Evolutionary conservation across 2,888 invertebrate species (phyloP).

Genomic region (Adineta ricciae): DNA sequence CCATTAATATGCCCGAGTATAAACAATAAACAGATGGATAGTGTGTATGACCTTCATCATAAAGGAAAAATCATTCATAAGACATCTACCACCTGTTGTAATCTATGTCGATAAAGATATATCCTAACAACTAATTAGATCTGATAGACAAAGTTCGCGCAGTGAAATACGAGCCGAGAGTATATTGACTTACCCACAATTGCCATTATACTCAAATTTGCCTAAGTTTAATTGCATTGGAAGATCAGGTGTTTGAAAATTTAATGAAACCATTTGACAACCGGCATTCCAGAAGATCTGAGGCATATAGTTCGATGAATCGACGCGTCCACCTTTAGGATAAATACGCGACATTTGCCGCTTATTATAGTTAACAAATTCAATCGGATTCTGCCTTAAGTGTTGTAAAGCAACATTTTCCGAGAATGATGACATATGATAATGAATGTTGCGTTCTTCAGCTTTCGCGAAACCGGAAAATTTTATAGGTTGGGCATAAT

Average conservation of each 20-base stretch:
- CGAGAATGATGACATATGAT: constrained; percentile 98
- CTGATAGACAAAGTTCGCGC: background rate
- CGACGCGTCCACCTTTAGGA: constrained; percentile 93
- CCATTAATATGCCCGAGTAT: background rate
- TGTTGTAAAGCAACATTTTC: constrained; percentile 91
- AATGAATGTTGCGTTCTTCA: constrained; percentile 84
- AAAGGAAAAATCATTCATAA: background rate
- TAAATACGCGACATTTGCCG: constrained; percentile 97
- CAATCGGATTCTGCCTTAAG: constrained; percentile 85
- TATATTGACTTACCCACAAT: constrained; percentile 63
- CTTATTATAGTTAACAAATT: constrained; percentile 99
- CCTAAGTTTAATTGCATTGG: constrained; percentile 99
- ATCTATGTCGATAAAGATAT: background rate
- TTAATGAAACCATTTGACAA: constrained; percentile 93
- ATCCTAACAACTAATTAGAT: background rate
- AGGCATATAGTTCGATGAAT: constrained; percentile 98
- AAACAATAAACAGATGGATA: constrained; percentile 19
- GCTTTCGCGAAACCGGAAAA: constrained; percentile 94
- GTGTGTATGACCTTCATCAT: background rate
- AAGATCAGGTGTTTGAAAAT: constrained; percentile 94
- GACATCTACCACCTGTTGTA: background rate
- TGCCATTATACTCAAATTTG: constrained; percentile 99
- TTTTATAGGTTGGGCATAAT: constrained; percentile 98
- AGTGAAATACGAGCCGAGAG: background rate
- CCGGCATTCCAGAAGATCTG: constrained; percentile 99